phyloP scores from a whole-genome alignment of 2,113 vertebrate genomes.

The Bubo bubo region DNA sequence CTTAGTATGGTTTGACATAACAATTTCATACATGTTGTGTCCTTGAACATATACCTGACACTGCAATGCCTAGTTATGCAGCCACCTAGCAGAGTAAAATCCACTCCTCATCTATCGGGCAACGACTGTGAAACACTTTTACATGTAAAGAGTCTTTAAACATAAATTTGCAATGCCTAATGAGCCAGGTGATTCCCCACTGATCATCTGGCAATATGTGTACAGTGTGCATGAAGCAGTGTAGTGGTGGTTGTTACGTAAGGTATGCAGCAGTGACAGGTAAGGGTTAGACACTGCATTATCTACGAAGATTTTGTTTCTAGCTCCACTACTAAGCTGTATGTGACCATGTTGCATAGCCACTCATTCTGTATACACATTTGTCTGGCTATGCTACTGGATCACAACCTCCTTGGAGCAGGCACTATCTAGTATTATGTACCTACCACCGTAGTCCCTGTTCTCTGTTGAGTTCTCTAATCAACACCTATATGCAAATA shows the following conservation, averaged over 20 bases:
- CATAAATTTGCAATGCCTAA: neutral
- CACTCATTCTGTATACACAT: rapidly evolving
- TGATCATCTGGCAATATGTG: neutral
- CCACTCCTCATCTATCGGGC: neutral
- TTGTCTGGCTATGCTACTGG: neutral
- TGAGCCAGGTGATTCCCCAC: neutral
- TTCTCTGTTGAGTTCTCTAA: neutral
- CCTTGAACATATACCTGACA: neutral
- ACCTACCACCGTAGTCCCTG: neutral
- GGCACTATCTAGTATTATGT: neutral
- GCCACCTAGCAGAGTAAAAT: neutral
- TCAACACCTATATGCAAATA: neutral
- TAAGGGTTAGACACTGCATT: neutral
- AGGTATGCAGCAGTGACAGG: neutral
- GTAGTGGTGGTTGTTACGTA: neutral
- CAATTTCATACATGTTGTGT: neutral
- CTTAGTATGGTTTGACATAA: neutral
- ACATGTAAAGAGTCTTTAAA: neutral
- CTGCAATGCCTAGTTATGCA: neutral
- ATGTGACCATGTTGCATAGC: neutral
- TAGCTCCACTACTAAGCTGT: neutral
- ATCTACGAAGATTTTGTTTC: neutral
- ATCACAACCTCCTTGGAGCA: neutral
- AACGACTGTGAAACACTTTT: neutral
- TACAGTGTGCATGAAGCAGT: neutral